Base-by-base conservation (phyloP, 2,113 vertebrate species). In the Zosterops japonicus region DNA sequence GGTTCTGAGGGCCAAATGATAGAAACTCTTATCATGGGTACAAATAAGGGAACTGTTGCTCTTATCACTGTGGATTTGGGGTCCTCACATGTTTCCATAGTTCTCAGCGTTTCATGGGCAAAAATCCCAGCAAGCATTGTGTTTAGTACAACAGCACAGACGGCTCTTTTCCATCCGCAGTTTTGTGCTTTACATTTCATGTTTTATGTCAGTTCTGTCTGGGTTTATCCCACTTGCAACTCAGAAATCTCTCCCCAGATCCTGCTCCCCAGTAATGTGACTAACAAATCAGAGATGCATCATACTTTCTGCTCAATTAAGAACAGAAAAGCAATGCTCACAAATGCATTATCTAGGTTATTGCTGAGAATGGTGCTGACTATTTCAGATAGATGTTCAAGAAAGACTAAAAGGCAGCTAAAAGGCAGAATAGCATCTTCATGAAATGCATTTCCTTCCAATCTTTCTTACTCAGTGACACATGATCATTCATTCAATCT, bases 31-130 rank as follows among this genome's bases (percentile, higher is more conserved):
- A 49, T 17, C 2, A 5, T 0, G 5, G 27, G 25, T 61, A 49
- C 10, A 82, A 76, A 53, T 29, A 69, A 63, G 12, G 35, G 42
- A 93, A 68, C 20, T 71, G 16, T 14, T 83, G 28, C 42, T 65
- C 27, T 65, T 65, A 55, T 67, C 25, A 24, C 8, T 18, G n/a
- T 47, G 29, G 19, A 39, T 44, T 3, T 3, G 41, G 5, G 5
- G 11, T n/a, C 25, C 29, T 71, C 11, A 12, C 0, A 0, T 42
- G 14, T 70, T 75, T 24, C 41, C 6, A 4, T 1, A 57, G 39
- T 50, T 56, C 17, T 81, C 41, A 29, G n/a, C 13, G 35, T 77
- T 63, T 12, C 14, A 18, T 5, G 7, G 55, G 14, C 28, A 94
- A 86, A 89, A 84, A 14, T 63, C 27, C 44, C 47, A 35, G 23